Conservation (phyloP, 2,113 vertebrate species). For the Uropsilus gracilis region DNA sequence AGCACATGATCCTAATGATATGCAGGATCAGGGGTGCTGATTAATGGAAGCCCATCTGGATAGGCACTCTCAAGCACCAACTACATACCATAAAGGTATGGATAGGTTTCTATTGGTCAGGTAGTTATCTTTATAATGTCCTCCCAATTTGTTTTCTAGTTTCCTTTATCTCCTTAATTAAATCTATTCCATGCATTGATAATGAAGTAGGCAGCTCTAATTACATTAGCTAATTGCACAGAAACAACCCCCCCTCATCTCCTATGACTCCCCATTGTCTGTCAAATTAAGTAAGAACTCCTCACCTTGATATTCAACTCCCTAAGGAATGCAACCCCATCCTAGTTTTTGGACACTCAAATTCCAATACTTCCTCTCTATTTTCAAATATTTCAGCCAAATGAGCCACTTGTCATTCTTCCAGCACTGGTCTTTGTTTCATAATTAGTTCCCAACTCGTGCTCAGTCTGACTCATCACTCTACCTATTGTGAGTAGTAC, state of each 20-base stretch:
- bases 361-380: neutral
- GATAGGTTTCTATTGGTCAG: neutral
- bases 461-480: constrained; percentile 9
- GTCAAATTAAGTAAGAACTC: constrained; percentile 37
- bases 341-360: neutral
- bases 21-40: neutral
- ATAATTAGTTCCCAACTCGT: constrained; percentile 27
- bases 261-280: neutral
- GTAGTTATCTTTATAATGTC: constrained; percentile 11
- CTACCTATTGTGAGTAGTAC: neutral
- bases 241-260: neutral
- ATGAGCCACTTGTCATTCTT: constrained; percentile 19
- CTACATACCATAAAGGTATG: neutral
- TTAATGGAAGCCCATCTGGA: neutral
- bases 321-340: neutral
- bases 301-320: neutral
- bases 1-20: neutral
- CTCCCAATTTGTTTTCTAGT: constrained; percentile 47
- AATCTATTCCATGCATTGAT: constrained; percentile 18
- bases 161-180: constrained; percentile 38
- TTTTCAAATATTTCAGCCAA: neutral
- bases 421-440: constrained; percentile 41
- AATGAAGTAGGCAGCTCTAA: constrained; percentile 57
- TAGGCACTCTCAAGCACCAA: neutral
- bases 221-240: constrained; percentile 45